These are phyloP conservation scores for Anoplopoma fimbria DNA, from an alignment of 2,113 vertebrate genomes.

Conservation along the genomic window DNA sequence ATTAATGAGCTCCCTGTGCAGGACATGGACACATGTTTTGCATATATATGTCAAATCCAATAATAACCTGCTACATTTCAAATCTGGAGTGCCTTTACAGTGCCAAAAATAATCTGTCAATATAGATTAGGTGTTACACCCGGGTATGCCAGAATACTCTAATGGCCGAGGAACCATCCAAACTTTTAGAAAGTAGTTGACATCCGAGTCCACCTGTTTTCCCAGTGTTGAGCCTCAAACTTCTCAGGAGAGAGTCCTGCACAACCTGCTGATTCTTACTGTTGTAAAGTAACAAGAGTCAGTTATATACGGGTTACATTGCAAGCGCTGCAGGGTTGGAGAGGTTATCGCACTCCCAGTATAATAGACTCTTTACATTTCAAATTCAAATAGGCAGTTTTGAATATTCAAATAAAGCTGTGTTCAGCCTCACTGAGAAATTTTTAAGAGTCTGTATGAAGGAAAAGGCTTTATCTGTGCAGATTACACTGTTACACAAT, in stretches of 20 bases:
- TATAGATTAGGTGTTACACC: slow-evolving; percentile 32
- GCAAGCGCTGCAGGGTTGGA: slow-evolving; percentile 40
- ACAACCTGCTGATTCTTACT: slow-evolving; percentile 31
- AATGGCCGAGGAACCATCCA: slow-evolving; percentile 27
- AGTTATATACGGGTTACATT: slow-evolving; percentile 31
- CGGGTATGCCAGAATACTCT: slow-evolving; percentile 11
- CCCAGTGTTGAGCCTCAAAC: slow-evolving; percentile 9
- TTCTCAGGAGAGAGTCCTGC: slow-evolving; percentile 17
- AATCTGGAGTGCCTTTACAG: slow-evolving; percentile 24
- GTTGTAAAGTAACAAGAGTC: slow-evolving; percentile 5
- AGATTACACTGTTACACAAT: slow-evolving; percentile 74
- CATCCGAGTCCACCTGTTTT: not conserved
- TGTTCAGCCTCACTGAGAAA: slow-evolving; percentile 55
- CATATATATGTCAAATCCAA: slow-evolving; percentile 46
- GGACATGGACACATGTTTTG: slow-evolving; percentile 49
- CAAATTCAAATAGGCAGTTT: slow-evolving; percentile 68
- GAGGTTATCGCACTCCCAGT: slow-evolving; percentile 57
- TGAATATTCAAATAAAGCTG: slow-evolving; percentile 76
- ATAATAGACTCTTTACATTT: slow-evolving; percentile 66
- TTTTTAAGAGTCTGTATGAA: slow-evolving; percentile 58
- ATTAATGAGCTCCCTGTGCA: slow-evolving; percentile 62
- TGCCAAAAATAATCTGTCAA: slow-evolving; percentile 51
- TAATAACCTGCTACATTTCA: slow-evolving; percentile 28
- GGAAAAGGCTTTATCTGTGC: slow-evolving; percentile 57
- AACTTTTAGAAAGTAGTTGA: slow-evolving; percentile 17